Conservation (phyloP, 92 coral and sea anemone genomes). For the Micromussa lordhowensis region DNA sequence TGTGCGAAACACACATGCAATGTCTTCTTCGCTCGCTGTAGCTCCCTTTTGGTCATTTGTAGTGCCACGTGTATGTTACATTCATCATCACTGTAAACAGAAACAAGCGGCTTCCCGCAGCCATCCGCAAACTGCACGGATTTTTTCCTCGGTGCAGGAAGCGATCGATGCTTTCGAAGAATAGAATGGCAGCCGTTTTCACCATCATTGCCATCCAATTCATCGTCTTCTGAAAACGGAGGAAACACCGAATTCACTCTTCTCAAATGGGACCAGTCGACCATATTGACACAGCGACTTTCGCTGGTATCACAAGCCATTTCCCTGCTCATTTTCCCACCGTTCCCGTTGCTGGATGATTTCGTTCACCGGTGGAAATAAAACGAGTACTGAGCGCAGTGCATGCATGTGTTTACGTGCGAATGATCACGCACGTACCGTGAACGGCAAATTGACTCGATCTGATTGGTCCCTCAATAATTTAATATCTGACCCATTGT, state of each 20-base stretch:
- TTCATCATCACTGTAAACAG: constrained; percentile 89
- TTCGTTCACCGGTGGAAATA: neutral
- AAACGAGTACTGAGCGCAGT: neutral
- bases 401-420: neutral
- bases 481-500: constrained; percentile 2
- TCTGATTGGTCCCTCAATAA: constrained; percentile 17
- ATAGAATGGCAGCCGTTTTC: constrained; percentile 79
- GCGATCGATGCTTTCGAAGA: constrained; percentile 85
- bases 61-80: constrained; percentile 93
- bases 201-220: constrained; percentile 48
- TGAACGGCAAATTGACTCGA: neutral
- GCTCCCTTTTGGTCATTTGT: constrained; percentile 71
- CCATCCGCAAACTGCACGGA: constrained; percentile 98
- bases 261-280: constrained; percentile 14
- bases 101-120: constrained; percentile 92
- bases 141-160: constrained; percentile 77
- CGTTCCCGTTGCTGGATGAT: neutral
- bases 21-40: constrained; percentile 79
- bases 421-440: constrained; percentile 28
- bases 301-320: neutral
- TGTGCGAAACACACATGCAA: constrained; percentile 84
- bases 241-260: constrained; percentile 51
- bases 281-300: constrained; percentile 9
- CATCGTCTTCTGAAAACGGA: constrained; percentile 37
- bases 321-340: neutral